Base-by-base conservation (phyloP, 2,797 vertebrate genomes). In the Champsocephalus esox region DNA sequence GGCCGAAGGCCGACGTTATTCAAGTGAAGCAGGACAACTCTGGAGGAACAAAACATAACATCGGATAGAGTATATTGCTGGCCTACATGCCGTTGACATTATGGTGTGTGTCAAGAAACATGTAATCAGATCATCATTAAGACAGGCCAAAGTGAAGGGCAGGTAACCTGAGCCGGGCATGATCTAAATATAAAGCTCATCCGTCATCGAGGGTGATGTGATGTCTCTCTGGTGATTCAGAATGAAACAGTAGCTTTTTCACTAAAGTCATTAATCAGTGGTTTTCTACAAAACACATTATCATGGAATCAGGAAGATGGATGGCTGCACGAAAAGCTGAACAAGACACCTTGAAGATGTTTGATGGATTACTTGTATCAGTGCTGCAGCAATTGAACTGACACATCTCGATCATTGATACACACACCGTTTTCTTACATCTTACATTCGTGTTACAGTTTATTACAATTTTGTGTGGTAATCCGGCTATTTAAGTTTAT, bases 181-280 rank as follows among this genome's bases (percentile, higher is more conserved):
- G 65, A 71, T 82, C 89, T 83, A 92, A 88, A 90, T 82, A 89
- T 86, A 88, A 66, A 65, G 62, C 66, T 62, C 11, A 57, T 81
- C 77, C 67, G 34, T 85, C 83, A 71, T 69, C 11, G 67, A 73
- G 75, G 80, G n/a, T 62, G 74, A 72, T 58, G 75, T 64, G 45
- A 59, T 60, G 67, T 21, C 72, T 79, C 56, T 70, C 64, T 69
- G 57, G 56, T 32, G 57, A 67, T 77, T 80, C 80, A 83, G 69
- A 66, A 34, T 41, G 85, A 75, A 82, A 87, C 66, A 67, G 34
- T 49, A 84, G 66, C 55, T 58, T 80, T 81, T 78, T 70, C 43
- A 59, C 52, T 63, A 8, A 60, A 71, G 60, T 64, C 58, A 65
- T 75, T 43, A 32, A 57, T 56, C 50, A 49, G 14, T 17, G 58